phyloP scores from a whole-genome alignment of 1,140 invertebrate genomes.

The Aradophagus sp. region DNA sequence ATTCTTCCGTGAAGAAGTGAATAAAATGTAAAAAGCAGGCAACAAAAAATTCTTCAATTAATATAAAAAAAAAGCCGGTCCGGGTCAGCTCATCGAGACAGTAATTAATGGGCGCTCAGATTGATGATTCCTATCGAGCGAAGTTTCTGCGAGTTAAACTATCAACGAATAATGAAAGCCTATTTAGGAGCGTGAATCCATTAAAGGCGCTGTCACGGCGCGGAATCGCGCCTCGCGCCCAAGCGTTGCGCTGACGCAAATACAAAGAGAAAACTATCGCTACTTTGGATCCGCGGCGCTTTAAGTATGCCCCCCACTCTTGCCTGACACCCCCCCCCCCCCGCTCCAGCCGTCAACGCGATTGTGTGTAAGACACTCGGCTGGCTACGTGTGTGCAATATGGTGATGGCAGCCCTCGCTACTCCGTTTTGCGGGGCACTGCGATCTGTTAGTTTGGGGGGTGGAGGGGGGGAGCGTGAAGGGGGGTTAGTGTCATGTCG shows the following conservation, averaged over 20 bases:
- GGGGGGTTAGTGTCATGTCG: slow-evolving; percentile 14
- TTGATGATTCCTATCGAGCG: slow-evolving; percentile 29
- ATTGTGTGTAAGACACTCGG: slow-evolving; percentile 41
- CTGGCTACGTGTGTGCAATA: slow-evolving; percentile 39
- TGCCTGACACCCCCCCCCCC: no score
- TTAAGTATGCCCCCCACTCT: slow-evolving; percentile 30
- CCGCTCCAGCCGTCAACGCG: no score
- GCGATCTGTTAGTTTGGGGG: no score
- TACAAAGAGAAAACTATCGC: slow-evolving; percentile 47
- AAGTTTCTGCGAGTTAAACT: slow-evolving; percentile 38
- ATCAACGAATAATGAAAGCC: slow-evolving; percentile 44
- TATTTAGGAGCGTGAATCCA: slow-evolving; percentile 49
- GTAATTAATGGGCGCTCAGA: slow-evolving; percentile 34
- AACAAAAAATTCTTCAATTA: no score
- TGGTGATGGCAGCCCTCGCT: slow-evolving; percentile 5
- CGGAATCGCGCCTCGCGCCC: slow-evolving; percentile 38
- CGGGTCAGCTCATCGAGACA: no score
- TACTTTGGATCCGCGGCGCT: slow-evolving; percentile 23
- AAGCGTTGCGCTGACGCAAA: slow-evolving; percentile 48
- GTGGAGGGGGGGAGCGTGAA: neutral
- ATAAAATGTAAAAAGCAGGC: no score
- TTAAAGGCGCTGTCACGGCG: slow-evolving; percentile 46
- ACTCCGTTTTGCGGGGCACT: no score
- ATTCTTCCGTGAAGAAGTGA: no score
- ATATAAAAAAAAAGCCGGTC: no score